These are phyloP conservation scores for Parascotia fuliginaria DNA, from an alignment of 2,888 invertebrate genomes.

Conservation along the genomic window DNA sequence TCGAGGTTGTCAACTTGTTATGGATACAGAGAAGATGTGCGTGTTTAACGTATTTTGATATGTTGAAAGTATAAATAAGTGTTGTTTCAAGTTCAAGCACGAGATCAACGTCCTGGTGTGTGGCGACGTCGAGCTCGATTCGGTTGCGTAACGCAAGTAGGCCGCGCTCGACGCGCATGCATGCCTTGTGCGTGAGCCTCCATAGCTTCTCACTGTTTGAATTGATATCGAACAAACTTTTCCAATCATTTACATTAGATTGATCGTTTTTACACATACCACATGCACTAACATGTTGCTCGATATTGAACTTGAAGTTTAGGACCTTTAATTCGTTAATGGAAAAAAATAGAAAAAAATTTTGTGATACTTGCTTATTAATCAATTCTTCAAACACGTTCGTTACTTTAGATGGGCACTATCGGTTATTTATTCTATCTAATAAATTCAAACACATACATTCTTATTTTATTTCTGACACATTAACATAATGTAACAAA, in stretches of 20 bases:
- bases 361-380: too few species aligned
- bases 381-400: too few species aligned
- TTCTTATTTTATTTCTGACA: too few species aligned
- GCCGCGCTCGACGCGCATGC: slow-evolving; percentile 56
- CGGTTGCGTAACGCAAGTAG: slow-evolving; percentile 63
- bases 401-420: too few species aligned
- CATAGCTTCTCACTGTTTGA: slow-evolving; percentile 37
- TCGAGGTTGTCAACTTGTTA: too few species aligned
- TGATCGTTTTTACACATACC: slow-evolving; percentile 31
- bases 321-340: too few species aligned
- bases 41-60: too few species aligned
- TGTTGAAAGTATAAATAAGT: slow-evolving; percentile 7
- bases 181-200: slow-evolving; percentile 53
- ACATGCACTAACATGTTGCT: slow-evolving; percentile 17
- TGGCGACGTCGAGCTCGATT: slow-evolving; percentile 47
- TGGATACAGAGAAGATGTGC: too few species aligned
- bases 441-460: too few species aligned
- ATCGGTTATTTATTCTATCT: too few species aligned
- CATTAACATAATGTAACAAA: too few species aligned
- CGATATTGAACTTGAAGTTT: neutral
- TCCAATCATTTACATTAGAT: slow-evolving; percentile 40
- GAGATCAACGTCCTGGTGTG: slow-evolving; percentile 74
- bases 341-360: too few species aligned
- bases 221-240: slow-evolving; percentile 50
- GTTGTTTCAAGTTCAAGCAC: slow-evolving; percentile 69